Evolutionary conservation across 1,140 invertebrate species (phyloP).

Genomic region (Ostrea edulis): DNA sequence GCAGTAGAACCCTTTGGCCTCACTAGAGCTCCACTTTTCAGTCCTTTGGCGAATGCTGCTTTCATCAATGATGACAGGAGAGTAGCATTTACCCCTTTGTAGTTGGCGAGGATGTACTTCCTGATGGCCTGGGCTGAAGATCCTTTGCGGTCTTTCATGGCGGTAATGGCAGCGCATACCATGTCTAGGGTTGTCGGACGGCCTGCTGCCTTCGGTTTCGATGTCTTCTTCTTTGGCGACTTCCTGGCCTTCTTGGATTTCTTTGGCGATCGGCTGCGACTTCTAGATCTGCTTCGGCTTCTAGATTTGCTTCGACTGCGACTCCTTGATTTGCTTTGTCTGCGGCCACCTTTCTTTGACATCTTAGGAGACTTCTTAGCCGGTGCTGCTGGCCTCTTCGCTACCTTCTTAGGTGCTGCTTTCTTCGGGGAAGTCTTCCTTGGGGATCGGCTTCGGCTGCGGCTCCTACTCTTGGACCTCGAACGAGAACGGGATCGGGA

Average conservation of each 20-base stretch:
- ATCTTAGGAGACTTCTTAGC: background rate
- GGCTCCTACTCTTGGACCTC: conserved; percentile 8
- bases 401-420: background rate
- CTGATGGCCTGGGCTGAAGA: conserved; percentile 71
- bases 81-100: conserved; percentile 40
- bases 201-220: conserved; percentile 13
- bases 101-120: conserved; percentile 74
- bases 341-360: background rate
- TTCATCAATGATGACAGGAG: conserved; percentile 39
- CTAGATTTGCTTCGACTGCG: conserved; percentile 20
- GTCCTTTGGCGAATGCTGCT: conserved; percentile 44
- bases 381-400: conserved; percentile 5
- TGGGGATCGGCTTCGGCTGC: conserved; percentile 21
- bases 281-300: conserved; percentile 32
- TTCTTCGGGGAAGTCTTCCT: conserved; percentile 18
- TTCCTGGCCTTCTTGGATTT: conserved; percentile 28
- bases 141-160: conserved; percentile 63
- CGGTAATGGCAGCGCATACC: conserved; percentile 56
- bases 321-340: background rate
- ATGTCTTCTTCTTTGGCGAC: conserved; percentile 34
- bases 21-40: conserved; percentile 48
- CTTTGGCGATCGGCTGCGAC: conserved; percentile 16
- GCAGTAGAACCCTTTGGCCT: conserved; percentile 52
- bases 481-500: conserved; percentile 34
- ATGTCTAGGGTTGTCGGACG: conserved; percentile 51